These are phyloP conservation scores for Nymphalis urticae DNA, from an alignment of 2,888 invertebrate genomes.

Conservation along the genomic window DNA sequence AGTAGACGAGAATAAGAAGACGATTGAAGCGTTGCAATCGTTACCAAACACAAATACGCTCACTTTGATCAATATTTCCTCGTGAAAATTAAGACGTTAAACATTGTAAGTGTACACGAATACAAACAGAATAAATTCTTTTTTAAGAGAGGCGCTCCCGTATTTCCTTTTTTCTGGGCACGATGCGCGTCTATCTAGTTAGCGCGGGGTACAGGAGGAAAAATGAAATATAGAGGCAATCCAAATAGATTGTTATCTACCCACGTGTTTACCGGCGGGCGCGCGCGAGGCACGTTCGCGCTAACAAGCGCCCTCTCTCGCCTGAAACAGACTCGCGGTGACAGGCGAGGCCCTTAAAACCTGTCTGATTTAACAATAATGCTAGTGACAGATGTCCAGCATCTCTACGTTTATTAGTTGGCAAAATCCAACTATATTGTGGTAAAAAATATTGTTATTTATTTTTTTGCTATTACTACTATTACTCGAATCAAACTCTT, in stretches of 20 bases:
- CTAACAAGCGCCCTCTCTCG: slow-evolving; percentile 71
- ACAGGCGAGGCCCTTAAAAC: slow-evolving; percentile 63
- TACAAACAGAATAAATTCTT: slow-evolving; percentile 47
- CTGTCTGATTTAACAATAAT: slow-evolving; percentile 63
- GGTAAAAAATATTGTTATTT: background rate
- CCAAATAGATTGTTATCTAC: slow-evolving; percentile 82
- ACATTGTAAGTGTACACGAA: slow-evolving; percentile 26
- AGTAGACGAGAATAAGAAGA: too few relatives aligned
- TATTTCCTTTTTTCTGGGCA: slow-evolving; percentile 67
- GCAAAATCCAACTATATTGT: slow-evolving; percentile 6
- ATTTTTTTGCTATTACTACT: background rate
- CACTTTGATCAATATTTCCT: slow-evolving; percentile 20
- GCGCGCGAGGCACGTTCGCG: slow-evolving; percentile 72
- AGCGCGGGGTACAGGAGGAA: slow-evolving; percentile 72
- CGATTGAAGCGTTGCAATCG: background rate
- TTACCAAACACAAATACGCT: slow-evolving; percentile 6
- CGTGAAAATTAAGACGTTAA: slow-evolving; percentile 32
- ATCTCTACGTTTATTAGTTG: slow-evolving; percentile 40
- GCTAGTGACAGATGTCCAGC: slow-evolving; percentile 71
- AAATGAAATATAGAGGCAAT: slow-evolving; percentile 83
- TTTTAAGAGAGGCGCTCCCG: slow-evolving; percentile 66
- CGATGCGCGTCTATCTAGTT: slow-evolving; percentile 76
- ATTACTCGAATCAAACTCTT: background rate
- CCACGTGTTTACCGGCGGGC: slow-evolving; percentile 79
- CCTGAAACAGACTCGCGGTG: slow-evolving; percentile 58